Evolutionary conservation across 2,797 vertebrate species (phyloP).

Genomic region (Sardinella longiceps): DNA sequence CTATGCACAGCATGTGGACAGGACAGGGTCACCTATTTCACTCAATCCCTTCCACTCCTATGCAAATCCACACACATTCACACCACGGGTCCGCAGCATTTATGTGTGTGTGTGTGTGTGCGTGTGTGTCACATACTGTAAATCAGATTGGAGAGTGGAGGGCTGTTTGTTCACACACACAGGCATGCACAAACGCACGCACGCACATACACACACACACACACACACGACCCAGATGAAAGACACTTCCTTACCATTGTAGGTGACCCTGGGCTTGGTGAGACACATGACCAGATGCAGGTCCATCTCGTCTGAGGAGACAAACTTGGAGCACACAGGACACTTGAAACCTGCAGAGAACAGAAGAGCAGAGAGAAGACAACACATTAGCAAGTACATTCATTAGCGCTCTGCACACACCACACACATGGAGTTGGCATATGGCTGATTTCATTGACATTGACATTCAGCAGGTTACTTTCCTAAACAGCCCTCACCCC

Average conservation of each 20-base stretch:
- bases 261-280: conserved; percentile 95
- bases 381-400: background rate
- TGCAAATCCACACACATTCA: background rate
- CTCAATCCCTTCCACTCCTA: background rate
- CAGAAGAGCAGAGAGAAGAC: conserved; percentile 22
- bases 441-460: background rate
- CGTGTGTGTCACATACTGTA: background rate
- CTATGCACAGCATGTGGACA: no score
- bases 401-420: no score
- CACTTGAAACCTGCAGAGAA: conserved; percentile 89
- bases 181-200: no score
- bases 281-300: conserved; percentile 96
- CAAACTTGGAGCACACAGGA: conserved; percentile 95
- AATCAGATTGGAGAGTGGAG: no score
- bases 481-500: background rate
- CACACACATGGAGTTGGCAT: background rate
- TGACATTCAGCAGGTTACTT: background rate
- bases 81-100: background rate
- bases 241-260: conserved; percentile 84
- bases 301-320: conserved; percentile 96
- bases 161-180: no score
- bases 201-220: no score
- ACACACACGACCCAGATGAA: background rate
- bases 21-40: no score
- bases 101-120: conserved; percentile 2